A percentile compares a stretch with the other conserved stretches of the same genome.
These are phyloP conservation scores for Dryoscopus gambensis DNA, from an alignment of 2,113 vertebrate genomes.

Conservation along the genomic window DNA sequence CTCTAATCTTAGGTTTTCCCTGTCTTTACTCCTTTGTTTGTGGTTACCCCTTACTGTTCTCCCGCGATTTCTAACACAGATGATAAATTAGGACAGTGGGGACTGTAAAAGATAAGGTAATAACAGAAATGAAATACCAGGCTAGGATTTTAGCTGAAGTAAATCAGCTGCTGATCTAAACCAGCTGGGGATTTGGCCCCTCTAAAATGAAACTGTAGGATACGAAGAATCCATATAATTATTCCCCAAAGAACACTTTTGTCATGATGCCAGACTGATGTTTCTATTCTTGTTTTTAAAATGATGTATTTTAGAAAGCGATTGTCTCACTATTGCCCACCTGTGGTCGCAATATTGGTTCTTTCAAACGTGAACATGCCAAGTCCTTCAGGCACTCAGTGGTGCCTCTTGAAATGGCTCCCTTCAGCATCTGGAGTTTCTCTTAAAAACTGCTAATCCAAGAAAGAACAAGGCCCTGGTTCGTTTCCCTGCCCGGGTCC, in stretches of 20 bases:
- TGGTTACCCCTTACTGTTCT: background rate
- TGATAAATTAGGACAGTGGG: slow-evolving; percentile 52
- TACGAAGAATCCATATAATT: slow-evolving; percentile 59
- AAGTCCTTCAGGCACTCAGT: slow-evolving; percentile 41
- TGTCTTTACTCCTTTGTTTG: slow-evolving; percentile 11
- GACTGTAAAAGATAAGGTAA: slow-evolving; percentile 63
- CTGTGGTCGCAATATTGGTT: slow-evolving; percentile 50
- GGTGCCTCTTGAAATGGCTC: slow-evolving; percentile 8
- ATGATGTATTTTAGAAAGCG: slow-evolving; percentile 52
- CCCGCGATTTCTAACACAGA: background rate
- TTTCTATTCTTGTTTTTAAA: slow-evolving; percentile 65
- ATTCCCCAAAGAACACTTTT: slow-evolving; percentile 55
- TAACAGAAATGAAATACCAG: slow-evolving; percentile 60
- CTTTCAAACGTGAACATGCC: slow-evolving; percentile 22
- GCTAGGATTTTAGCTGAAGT: slow-evolving; percentile 58
- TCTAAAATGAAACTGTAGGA: slow-evolving; percentile 55
- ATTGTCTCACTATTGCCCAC: slow-evolving; percentile 63
- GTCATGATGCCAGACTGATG: slow-evolving; percentile 56
- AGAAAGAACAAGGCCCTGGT: background rate
- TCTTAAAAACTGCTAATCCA: slow-evolving; percentile 24
- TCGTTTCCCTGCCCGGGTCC: background rate
- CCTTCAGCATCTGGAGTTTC: slow-evolving; percentile 45
- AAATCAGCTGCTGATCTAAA: slow-evolving; percentile 65
- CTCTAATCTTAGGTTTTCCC: background rate
- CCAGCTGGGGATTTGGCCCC: slow-evolving; percentile 61